Conservation (phyloP, 2,888 invertebrate species). For the Dasypolia templi region DNA sequence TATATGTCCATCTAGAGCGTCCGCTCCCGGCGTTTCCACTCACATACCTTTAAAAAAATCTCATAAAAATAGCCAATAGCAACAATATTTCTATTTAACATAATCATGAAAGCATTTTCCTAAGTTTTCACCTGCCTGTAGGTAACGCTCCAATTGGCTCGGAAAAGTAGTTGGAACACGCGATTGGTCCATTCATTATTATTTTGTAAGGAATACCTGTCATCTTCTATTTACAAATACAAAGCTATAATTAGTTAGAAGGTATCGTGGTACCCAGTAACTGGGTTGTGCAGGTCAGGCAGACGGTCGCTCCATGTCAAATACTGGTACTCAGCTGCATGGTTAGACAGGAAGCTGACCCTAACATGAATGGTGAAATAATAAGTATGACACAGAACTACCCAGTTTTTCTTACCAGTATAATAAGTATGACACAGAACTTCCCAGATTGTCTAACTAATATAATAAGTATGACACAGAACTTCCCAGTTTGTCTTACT, state of each 20-base stretch:
- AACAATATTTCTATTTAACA: background rate
- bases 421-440: background rate
- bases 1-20: no score
- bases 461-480: background rate
- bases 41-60: no score
- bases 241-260: background rate
- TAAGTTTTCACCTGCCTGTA: constrained; percentile 1
- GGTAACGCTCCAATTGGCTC: constrained; percentile 6
- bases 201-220: background rate
- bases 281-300: background rate
- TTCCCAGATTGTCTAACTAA: no score
- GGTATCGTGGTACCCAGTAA: background rate
- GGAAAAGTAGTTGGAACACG: background rate
- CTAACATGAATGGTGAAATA: background rate
- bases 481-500: no score
- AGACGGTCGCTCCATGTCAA: background rate
- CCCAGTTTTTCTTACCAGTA: background rate
- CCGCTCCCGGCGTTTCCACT: no score
- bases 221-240: background rate
- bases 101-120: background rate
- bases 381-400: background rate
- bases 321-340: background rate
- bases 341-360: background rate
- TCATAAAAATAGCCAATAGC: background rate
- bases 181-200: constrained; percentile 5